Evolutionary conservation across 2,113 vertebrate species (phyloP), one percentile per base, ranked within the genome.

Genomic region (Megaceryle maxima): DNA sequence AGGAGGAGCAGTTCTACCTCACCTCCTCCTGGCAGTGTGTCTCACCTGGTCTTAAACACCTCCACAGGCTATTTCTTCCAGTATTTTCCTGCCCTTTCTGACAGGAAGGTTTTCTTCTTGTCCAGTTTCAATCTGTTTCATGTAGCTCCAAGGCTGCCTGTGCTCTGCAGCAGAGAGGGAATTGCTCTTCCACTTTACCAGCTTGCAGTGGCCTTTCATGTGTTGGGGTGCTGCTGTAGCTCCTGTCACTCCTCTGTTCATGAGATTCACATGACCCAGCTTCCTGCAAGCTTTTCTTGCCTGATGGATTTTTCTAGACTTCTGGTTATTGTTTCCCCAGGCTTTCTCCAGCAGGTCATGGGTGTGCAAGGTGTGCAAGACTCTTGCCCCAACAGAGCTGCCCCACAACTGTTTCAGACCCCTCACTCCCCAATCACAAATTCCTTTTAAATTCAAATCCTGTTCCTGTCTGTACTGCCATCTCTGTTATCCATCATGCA

Each of bases 401-500:
- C 57, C 81, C 55, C 59, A 19, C 2, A 6, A 39, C 43, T 3
- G 1, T 57, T 72, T 80, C 55, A 62, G 72, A 35, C 24, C 24
- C 70, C 60, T 46, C 41, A 53, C 55, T 87, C 6, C 24, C 10
- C 24, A 48, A 43, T 60, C 48, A 80, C 9, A 76, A 25, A 51
- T 76, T 28, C 17, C 43, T 83, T 75, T 72, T 46, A 46, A 76
- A 64, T 68, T 82, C 43, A 56, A 59, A 79, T 73, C 59, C 24
- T 18, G 10, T 46, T 53, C 55, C 53, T 2, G 9, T 51, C 64
- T 35, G 13, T 16, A 26, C 37, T 78, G 60, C 74, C 20, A 11
- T 12, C 57, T 73, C n/a, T 41, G 50, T 76, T 72, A 39, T 21
- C 26, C 1, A 0, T 31, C 28, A 39, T 41, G 37, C 0, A 0